These are phyloP conservation scores for Cylloceria caligata DNA, from an alignment of 2,888 invertebrate genomes.

Conservation along the genomic window DNA sequence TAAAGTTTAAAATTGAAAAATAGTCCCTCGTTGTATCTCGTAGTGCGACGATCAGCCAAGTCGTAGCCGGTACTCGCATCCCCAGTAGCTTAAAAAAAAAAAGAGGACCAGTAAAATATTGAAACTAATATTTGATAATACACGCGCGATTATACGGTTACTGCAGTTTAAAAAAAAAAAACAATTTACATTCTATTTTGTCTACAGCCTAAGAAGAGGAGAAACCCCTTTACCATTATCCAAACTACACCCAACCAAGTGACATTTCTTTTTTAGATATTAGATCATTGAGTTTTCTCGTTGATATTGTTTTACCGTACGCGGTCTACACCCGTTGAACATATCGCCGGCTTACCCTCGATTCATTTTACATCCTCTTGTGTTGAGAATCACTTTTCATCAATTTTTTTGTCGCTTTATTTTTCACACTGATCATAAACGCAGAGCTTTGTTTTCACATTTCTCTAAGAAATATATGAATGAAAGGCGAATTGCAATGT, in stretches of 20 bases:
- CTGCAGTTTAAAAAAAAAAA: constrained; percentile 62
- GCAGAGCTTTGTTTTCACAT: constrained; percentile 33
- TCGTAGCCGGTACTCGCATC: constrained; percentile 53
- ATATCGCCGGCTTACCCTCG: constrained; percentile 18
- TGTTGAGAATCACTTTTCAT: constrained; percentile 38
- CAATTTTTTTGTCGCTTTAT: background rate
- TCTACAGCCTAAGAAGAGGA: constrained; percentile 88
- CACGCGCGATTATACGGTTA: constrained; percentile 18
- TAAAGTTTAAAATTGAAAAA: constrained; percentile 31
- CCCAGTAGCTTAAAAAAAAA: constrained; percentile 39
- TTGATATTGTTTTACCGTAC: constrained; percentile 64
- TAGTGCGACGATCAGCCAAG: constrained; percentile 64
- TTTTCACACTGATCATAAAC: constrained; percentile 28
- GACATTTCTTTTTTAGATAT: constrained; percentile 77
- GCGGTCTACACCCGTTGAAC: constrained; percentile 31
- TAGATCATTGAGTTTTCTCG: constrained; percentile 67
- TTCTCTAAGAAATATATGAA: constrained; percentile 24
- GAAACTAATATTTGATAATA: constrained; percentile 24
- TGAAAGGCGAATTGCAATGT: constrained; percentile 44
- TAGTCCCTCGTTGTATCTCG: constrained; percentile 62
- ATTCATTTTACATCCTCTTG: constrained; percentile 28
- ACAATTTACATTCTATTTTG: constrained; percentile 84
- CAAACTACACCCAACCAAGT: constrained; percentile 80
- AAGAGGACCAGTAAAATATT: background rate
- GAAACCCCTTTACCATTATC: constrained; percentile 83